A percentile compares a stretch with the other conserved stretches of the same genome.
Evolutionary conservation across 1,140 invertebrate genomes (phyloP).

Genomic region (Steinernema khuongi): DNA sequence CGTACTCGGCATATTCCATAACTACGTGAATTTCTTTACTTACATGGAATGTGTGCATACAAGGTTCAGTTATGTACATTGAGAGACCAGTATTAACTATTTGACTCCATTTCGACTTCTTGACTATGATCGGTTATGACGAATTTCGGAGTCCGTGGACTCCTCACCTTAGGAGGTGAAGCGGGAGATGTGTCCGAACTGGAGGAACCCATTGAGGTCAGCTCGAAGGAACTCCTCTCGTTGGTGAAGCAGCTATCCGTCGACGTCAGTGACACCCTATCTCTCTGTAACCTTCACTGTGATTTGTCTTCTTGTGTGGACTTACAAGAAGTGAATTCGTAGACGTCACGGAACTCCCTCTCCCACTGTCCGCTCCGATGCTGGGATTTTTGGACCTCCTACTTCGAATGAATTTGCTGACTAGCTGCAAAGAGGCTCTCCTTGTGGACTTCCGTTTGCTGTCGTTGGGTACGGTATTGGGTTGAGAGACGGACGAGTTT

Average conservation of each 20-base stretch:
- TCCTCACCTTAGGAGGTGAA: not conserved
- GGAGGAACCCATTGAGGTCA: not conserved
- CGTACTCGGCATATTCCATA: no score
- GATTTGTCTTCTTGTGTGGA: not conserved
- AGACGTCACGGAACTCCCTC: not conserved
- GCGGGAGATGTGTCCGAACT: not conserved
- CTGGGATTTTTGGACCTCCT: not conserved
- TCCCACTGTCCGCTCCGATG: not conserved
- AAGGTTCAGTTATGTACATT: not conserved
- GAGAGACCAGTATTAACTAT: not conserved
- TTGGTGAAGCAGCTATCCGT: not conserved
- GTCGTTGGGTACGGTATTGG: not conserved
- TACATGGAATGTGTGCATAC: not conserved
- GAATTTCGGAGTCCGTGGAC: not conserved
- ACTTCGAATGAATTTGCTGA: not conserved
- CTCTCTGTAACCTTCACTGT: not conserved
- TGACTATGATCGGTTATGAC: not conserved
- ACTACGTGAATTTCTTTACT: no score
- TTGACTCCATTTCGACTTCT: not conserved
- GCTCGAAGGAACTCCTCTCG: not conserved
- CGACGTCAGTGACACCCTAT: not conserved
- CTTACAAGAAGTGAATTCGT: not conserved
- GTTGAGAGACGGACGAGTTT: not conserved
- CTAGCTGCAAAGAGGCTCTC: not conserved
- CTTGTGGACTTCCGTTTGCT: not conserved